Evolutionary conservation across 2,797 vertebrate genomes (phyloP).

Genomic region (Micromesistius poutassou): DNA sequence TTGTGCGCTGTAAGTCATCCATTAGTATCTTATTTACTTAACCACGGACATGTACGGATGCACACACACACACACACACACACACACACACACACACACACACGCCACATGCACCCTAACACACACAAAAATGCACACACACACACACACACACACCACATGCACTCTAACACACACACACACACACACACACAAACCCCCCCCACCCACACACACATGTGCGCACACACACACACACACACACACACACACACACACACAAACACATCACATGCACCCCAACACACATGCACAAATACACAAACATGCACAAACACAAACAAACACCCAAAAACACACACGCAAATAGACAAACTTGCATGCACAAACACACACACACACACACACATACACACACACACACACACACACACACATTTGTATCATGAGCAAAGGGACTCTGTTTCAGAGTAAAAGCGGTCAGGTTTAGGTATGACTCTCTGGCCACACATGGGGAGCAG

Average conservation of each 20-base stretch:
- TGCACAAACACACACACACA: not conserved
- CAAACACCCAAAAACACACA: not conserved
- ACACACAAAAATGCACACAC: conserved; percentile 3
- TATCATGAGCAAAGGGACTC: conserved; percentile 32
- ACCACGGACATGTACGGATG: conserved; percentile 3
- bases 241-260: not conserved
- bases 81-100: conserved; percentile 8
- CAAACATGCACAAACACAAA: conserved; percentile 9
- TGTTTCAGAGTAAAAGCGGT: conserved; percentile 55
- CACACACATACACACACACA: not conserved
- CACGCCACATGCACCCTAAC: not conserved
- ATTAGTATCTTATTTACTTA: conserved; percentile 53
- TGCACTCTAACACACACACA: no score
- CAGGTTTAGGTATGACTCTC: conserved; percentile 15
- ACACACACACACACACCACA: conserved; percentile 10
- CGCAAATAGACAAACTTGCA: not conserved
- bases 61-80: conserved; percentile 23
- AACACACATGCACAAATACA: conserved; percentile 1
- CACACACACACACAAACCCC: not conserved
- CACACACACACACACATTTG: not conserved
- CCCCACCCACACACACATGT: not conserved
- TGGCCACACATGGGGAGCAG: conserved; percentile 48
- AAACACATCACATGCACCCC: no score
- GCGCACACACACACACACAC: not conserved
- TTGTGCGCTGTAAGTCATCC: conserved; percentile 55